Percentiles rank a stretch among this genome's conserved stretches.
These are phyloP conservation scores for Chaetodon auriga DNA, from an alignment of 2,113 vertebrate species.

Conservation along the genomic window DNA sequence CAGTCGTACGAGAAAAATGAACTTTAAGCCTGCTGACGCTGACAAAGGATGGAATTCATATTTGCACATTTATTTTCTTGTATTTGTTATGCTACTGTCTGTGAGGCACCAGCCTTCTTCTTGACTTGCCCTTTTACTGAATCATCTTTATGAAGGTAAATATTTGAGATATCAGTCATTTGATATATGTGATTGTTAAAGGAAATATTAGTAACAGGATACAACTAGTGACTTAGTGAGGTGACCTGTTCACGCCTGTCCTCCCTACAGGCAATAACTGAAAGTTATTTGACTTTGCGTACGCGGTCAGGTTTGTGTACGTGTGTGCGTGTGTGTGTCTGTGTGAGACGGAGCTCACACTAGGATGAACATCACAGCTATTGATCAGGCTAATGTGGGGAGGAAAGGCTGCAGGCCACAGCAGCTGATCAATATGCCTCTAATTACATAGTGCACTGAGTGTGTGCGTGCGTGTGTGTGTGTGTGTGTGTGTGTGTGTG, in stretches of 20 bases:
- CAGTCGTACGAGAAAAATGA: no score
- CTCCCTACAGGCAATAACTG: slow-evolving; percentile 70
- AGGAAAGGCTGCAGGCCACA: slow-evolving; percentile 83
- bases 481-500: slow-evolving; percentile 33
- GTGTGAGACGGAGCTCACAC: slow-evolving; percentile 48
- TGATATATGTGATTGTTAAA: slow-evolving; percentile 5
- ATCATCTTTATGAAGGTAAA: neutral
- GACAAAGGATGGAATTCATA: neutral
- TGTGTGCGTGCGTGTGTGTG: slow-evolving; percentile 48
- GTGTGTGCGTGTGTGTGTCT: slow-evolving; percentile 27
- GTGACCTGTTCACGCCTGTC: slow-evolving; percentile 56
- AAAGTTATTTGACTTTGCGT: slow-evolving; percentile 62
- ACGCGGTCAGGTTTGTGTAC: neutral
- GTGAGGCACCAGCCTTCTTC: neutral
- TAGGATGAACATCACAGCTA: slow-evolving; percentile 82
- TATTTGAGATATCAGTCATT: neutral
- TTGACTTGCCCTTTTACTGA: no score
- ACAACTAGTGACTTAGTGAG: slow-evolving; percentile 25
- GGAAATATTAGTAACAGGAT: neutral
- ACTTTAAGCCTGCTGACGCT: no score
- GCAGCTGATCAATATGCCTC: slow-evolving; percentile 81
- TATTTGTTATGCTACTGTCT: neutral
- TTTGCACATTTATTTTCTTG: neutral
- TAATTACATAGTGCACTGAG: slow-evolving; percentile 78
- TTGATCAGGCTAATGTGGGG: slow-evolving; percentile 85